Conservation (phyloP, 2,797 vertebrate genomes). For the Sebastes diploproa region DNA sequence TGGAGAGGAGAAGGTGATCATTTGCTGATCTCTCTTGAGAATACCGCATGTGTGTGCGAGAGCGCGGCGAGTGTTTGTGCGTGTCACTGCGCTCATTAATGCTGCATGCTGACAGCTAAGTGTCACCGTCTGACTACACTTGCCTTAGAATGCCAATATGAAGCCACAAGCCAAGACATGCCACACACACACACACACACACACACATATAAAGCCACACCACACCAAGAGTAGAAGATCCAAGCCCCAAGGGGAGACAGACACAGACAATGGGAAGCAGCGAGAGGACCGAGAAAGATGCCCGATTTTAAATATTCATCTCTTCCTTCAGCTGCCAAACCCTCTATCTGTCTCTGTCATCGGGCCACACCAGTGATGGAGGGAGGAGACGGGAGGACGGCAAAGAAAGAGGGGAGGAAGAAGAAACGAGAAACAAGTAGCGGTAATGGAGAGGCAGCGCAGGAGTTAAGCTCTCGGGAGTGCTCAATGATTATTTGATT, state of each 20-base stretch:
- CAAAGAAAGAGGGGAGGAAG: neutral
- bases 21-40: constrained; percentile 52
- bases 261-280: constrained; percentile 60
- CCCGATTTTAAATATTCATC: constrained; percentile 73
- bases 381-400: constrained; percentile 23
- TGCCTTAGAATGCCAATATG: constrained; percentile 68
- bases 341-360: constrained; percentile 60
- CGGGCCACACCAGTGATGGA: constrained; percentile 26
- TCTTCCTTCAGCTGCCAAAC: constrained; percentile 69
- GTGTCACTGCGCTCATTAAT: constrained; percentile 76
- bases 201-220: constrained; percentile 15
- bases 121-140: constrained; percentile 72
- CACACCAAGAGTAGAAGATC: constrained; percentile 50
- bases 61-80: constrained; percentile 59
- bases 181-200: constrained; percentile 12
- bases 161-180: constrained; percentile 63
- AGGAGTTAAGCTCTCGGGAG: constrained; percentile 11
- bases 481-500: constrained; percentile 46
- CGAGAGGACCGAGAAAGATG: constrained; percentile 58
- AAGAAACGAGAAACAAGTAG: constrained; percentile 3
- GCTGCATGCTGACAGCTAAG: constrained; percentile 76
- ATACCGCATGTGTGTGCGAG: constrained; percentile 29
- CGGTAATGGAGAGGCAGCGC: constrained; percentile 27
- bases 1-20: constrained; percentile 47
- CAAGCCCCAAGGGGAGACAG: constrained; percentile 55